Conservation (phyloP, 2,797 vertebrate species). For the Telmatherina bonti region DNA sequence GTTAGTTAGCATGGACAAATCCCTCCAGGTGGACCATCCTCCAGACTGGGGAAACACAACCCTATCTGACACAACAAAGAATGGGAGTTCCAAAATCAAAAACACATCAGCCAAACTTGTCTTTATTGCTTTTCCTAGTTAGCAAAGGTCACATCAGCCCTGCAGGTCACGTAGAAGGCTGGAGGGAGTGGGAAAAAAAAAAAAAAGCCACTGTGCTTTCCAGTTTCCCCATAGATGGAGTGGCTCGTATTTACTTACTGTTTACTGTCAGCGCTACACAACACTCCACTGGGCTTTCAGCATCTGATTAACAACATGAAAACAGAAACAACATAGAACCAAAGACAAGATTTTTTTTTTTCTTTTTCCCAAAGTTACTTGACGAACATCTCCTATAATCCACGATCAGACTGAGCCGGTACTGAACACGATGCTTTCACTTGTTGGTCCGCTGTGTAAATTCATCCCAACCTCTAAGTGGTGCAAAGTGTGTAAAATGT, state of each 20-base stretch:
- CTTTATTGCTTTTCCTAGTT: conserved; percentile 93
- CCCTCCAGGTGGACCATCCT: conserved; percentile 76
- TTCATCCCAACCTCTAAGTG: conserved; percentile 67
- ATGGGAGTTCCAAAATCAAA: conserved; percentile 61
- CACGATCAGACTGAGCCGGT: conserved; percentile 46
- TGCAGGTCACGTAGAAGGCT: conserved; percentile 31
- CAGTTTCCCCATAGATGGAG: conserved; percentile 25
- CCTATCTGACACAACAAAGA: conserved; percentile 84
- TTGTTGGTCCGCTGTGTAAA: conserved; percentile 73
- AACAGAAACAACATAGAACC: conserved; percentile 19
- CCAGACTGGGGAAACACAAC: conserved; percentile 54
- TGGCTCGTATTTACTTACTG: conserved; percentile 44
- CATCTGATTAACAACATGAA: conserved; percentile 46
- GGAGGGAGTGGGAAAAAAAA: conserved; percentile 51
- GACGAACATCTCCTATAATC: conserved; percentile 35
- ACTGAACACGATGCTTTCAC: conserved; percentile 64
- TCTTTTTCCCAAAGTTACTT: conserved; percentile 1
- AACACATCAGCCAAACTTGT: conserved; percentile 81
- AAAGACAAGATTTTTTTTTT: conserved; percentile 9
- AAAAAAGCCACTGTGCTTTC: conserved; percentile 58
- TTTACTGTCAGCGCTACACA: conserved; percentile 42
- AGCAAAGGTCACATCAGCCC: conserved; percentile 65
- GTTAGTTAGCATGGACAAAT: conserved; percentile 92
- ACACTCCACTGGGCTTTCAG: conserved; percentile 57
- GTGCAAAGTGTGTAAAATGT: conserved; percentile 65